These are phyloP conservation scores for Pogonomyrmex californicus DNA, from an alignment of 1,140 invertebrate species.

Conservation along the genomic window DNA sequence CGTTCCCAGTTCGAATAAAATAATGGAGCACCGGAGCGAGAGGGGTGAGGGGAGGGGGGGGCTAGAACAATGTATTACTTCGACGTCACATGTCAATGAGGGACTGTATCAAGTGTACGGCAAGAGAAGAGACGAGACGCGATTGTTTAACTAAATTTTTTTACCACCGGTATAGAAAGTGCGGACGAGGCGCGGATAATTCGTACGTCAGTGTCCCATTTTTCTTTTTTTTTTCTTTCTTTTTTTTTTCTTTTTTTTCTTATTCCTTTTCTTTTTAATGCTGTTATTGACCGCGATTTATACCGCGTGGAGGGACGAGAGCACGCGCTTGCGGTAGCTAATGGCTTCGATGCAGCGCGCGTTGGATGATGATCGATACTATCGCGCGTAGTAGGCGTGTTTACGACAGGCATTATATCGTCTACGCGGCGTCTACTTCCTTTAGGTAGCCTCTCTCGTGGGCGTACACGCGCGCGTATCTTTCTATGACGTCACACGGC, in stretches of 20 bases:
- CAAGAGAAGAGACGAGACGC: conserved; percentile 6
- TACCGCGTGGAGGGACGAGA: conserved; percentile 8
- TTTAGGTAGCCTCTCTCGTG: conserved; percentile 38
- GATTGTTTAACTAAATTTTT: conserved; percentile 18
- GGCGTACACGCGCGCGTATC: conserved; percentile 23
- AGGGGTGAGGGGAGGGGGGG: background rate
- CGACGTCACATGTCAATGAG: conserved; percentile 21
- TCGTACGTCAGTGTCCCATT: background rate
- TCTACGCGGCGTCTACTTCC: conserved; percentile 62
- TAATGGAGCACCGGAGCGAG: background rate
- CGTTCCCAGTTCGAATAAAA: background rate
- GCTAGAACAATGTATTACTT: conserved; percentile 12
- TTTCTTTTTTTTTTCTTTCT: background rate
- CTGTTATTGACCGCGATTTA: conserved; percentile 41
- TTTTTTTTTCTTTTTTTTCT: background rate
- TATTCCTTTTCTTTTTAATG: background rate
- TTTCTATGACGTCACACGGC: conserved; percentile 32
- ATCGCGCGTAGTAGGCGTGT: conserved; percentile 61
- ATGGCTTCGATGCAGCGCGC: conserved; percentile 54
- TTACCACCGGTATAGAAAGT: conserved; percentile 12
- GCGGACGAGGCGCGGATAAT: conserved; percentile 1
- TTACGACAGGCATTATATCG: conserved; percentile 69
- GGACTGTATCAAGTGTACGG: conserved; percentile 24
- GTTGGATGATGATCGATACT: conserved; percentile 63
- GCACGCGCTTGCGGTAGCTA: conserved; percentile 41